Conservation (phyloP, 2,797 vertebrate species). For the Cygnus olor region DNA sequence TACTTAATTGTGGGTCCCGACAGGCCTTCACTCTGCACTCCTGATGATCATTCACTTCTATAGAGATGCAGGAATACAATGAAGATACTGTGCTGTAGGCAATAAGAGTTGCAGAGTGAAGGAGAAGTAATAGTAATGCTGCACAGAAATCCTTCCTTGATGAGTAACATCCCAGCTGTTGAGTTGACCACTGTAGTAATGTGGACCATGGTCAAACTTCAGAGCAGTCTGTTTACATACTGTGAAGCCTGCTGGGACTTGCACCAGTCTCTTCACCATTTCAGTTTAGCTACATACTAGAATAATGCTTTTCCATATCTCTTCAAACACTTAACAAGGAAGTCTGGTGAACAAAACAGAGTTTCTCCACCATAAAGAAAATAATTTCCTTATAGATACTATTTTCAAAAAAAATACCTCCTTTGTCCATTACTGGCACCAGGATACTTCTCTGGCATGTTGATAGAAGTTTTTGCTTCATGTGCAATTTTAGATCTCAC, state of each 20-base stretch:
- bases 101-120: not conserved
- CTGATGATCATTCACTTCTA: not conserved
- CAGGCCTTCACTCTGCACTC: not conserved
- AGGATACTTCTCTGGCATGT: not conserved
- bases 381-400: not conserved
- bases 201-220: not conserved
- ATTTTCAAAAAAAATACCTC: not conserved
- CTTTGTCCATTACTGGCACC: not conserved
- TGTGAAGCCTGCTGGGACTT: not conserved
- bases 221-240: not conserved
- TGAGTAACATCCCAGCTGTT: not conserved
- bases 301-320: not conserved
- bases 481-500: not conserved
- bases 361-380: not conserved
- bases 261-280: not conserved
- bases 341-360: not conserved
- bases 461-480: not conserved
- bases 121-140: not conserved
- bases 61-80: not conserved
- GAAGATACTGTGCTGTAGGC: not conserved
- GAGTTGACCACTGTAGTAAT: not conserved
- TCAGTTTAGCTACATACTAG: not conserved
- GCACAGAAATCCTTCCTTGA: not conserved
- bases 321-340: not conserved
- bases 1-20: not conserved